Evolutionary conservation across 2,797 vertebrate species (phyloP).

Genomic region (Ispidina lecontei): DNA sequence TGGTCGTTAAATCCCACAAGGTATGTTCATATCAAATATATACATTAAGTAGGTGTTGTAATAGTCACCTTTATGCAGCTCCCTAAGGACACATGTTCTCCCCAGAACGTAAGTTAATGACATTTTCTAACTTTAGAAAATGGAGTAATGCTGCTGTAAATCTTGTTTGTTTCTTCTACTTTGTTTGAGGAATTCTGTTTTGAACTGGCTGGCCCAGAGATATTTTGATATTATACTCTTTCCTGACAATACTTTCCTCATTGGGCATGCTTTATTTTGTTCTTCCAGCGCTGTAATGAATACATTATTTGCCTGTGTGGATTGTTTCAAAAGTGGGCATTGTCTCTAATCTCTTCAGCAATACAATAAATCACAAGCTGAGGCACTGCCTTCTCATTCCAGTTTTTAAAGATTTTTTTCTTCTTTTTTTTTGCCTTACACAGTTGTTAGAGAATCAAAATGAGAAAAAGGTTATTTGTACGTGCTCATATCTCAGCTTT

Average conservation of each 20-base stretch:
- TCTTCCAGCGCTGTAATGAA: not conserved
- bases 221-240: conserved; percentile 18
- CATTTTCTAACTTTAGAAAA: not conserved
- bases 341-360: conserved; percentile 34
- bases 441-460: conserved; percentile 55
- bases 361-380: conserved; percentile 37
- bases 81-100: not conserved
- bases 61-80: not conserved
- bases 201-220: not conserved
- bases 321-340: conserved; percentile 37
- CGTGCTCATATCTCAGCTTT: conserved; percentile 66
- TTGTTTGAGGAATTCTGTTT: not conserved
- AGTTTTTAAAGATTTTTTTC: conserved; percentile 35
- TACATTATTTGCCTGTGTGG: not conserved
- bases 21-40: not conserved
- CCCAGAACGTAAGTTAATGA: not conserved
- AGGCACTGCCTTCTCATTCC: conserved; percentile 2
- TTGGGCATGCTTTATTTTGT: not conserved
- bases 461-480: conserved; percentile 59
- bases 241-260: not conserved
- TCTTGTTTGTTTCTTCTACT: not conserved
- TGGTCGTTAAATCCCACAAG: not conserved
- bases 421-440: conserved; percentile 13
- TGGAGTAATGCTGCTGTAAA: not conserved
- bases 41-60: not conserved